phyloP scores from a whole-genome alignment of 30 jellyfish, hydroid and myxozoan genomes.

The Mastigias papua region DNA sequence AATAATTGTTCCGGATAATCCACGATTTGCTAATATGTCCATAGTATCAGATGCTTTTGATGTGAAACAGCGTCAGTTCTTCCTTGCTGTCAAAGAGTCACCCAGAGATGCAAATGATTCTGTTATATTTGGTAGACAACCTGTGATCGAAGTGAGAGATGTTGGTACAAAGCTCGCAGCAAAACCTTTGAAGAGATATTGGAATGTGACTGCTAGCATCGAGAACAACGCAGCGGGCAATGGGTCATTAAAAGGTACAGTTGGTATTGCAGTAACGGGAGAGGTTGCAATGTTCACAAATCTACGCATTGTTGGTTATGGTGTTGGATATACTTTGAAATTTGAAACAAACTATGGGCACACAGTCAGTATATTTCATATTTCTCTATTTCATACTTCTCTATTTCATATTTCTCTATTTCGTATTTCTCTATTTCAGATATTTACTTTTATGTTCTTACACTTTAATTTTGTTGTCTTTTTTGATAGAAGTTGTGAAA shows the following conservation, averaged over 20 bases:
- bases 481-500: too few species aligned
- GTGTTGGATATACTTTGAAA: conserved; percentile 76
- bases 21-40: conserved; percentile 69
- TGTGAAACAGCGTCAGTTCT: conserved; percentile 75
- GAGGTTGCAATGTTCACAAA: conserved; percentile 74
- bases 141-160: conserved; percentile 80
- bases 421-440: too few species aligned
- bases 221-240: conserved; percentile 35
- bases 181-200: conserved; percentile 56
- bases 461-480: too few species aligned
- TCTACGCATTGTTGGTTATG: conserved; percentile 66
- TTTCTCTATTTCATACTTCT: too few species aligned
- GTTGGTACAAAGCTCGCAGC: conserved; percentile 85
- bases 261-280: conserved; percentile 9
- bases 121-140: conserved; percentile 81
- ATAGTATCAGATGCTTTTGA: conserved; percentile 68
- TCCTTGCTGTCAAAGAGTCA: conserved; percentile 61
- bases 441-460: too few species aligned
- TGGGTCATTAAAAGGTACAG: conserved; percentile 67
- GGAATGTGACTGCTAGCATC: conserved; percentile 74
- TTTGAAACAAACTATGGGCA: conserved; percentile 76
- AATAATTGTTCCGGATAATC: conserved; percentile 51
- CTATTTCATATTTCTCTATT: too few species aligned
- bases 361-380: conserved; percentile 20
- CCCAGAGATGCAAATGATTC: conserved; percentile 80